phyloP scores from a whole-genome alignment of 2,888 invertebrate species.

The Heliconius erato region DNA sequence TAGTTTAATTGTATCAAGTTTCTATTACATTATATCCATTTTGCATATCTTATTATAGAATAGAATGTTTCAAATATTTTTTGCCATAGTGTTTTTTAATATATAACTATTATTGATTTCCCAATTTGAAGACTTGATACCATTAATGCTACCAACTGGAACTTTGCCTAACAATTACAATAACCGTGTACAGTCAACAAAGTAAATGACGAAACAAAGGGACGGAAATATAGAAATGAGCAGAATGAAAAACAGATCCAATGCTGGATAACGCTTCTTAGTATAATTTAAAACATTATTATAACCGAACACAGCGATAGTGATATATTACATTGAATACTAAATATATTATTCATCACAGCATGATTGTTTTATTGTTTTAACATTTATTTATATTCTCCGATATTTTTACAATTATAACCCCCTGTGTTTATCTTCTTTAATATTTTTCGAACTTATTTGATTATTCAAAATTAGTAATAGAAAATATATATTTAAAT shows the following conservation, averaged over 20 bases:
- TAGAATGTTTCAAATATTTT: background rate
- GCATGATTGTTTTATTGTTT: conserved; percentile 52
- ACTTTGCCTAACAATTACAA: background rate
- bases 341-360: conserved; percentile 53
- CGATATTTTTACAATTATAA: background rate
- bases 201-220: conserved; percentile 62
- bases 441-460: background rate
- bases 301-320: conserved; percentile 72
- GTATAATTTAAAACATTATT: conserved; percentile 50
- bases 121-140: background rate
- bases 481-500: background rate
- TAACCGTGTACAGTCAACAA: conserved; percentile 38
- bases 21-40: background rate
- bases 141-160: background rate
- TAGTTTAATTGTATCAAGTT: conserved; percentile 26
- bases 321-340: conserved; percentile 62
- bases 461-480: background rate
- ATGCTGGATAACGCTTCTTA: conserved; percentile 46
- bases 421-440: background rate
- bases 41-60: conserved; percentile 1
- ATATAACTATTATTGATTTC: background rate
- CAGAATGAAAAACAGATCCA: conserved; percentile 59
- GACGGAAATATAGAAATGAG: conserved; percentile 80
- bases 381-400: conserved; percentile 1
- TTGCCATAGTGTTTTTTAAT: background rate